These are phyloP conservation scores for Drosophila meridionalis DNA, from an alignment of 2,888 invertebrate species.

Conservation along the genomic window DNA sequence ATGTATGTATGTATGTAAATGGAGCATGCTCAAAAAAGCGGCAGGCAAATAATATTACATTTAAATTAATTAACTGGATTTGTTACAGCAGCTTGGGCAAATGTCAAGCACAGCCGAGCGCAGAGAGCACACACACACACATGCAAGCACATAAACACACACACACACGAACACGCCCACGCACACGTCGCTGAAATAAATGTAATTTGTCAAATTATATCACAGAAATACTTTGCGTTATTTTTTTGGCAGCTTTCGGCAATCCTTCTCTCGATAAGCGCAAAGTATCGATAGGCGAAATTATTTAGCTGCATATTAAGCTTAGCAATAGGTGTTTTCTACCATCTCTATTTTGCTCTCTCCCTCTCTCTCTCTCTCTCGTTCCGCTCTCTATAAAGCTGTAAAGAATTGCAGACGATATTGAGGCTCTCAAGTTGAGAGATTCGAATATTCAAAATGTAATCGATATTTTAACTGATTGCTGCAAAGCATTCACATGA, in stretches of 20 bases:
- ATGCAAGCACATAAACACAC: not conserved
- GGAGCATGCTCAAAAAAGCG: not conserved
- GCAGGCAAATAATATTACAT: conserved; percentile 28
- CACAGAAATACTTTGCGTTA: not conserved
- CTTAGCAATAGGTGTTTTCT: no score
- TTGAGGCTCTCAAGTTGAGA: no score
- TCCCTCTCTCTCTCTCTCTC: not conserved
- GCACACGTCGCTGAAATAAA: not conserved
- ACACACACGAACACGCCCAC: not conserved
- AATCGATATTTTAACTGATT: no score
- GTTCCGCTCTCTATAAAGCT: not conserved
- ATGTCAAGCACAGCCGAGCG: not conserved
- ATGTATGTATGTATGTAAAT: not conserved
- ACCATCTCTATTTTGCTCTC: not conserved
- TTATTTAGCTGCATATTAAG: not conserved
- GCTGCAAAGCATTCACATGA: no score
- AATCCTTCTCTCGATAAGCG: not conserved
- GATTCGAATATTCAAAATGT: no score
- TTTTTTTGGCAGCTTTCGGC: no score
- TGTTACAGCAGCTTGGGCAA: conserved; percentile 32
- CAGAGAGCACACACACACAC: not conserved
- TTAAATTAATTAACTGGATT: conserved; percentile 59
- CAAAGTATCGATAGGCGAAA: not conserved
- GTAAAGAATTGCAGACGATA: not conserved
- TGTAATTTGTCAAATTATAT: not conserved